These are phyloP conservation scores for Mesitornis unicolor DNA, from an alignment of 2,113 vertebrate species.

Conservation along the genomic window DNA sequence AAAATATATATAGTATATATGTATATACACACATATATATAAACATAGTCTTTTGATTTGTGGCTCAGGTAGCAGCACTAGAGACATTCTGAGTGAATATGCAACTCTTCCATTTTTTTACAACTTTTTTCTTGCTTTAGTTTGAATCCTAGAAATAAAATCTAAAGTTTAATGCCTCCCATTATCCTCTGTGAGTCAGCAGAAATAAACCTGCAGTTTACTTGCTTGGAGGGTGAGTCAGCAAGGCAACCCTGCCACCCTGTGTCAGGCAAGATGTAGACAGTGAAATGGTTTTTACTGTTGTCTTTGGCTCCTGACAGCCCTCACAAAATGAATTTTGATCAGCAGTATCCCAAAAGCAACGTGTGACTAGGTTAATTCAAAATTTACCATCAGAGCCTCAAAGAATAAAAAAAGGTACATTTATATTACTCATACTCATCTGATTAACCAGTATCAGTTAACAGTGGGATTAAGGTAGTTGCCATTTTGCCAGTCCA, in stretches of 20 bases:
- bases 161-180: background rate
- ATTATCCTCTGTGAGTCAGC: background rate
- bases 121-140: background rate
- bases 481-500: background rate
- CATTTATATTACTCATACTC: background rate
- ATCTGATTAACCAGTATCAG: fast-evolving
- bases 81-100: background rate
- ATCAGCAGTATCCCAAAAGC: background rate
- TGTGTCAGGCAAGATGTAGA: background rate
- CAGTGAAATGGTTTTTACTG: background rate
- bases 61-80: background rate
- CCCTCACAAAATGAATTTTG: background rate
- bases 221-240: background rate
- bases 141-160: background rate
- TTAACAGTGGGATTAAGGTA: background rate
- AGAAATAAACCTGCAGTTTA: background rate
- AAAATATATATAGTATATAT: no score
- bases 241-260: background rate
- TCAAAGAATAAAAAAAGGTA: background rate
- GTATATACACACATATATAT: background rate
- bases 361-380: background rate
- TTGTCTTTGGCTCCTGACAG: background rate
- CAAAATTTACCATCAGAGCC: background rate
- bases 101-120: background rate
- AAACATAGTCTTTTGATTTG: background rate